phyloP scores from a whole-genome alignment of 2,113 vertebrate genomes.

The Amblyopsis rosae region DNA sequence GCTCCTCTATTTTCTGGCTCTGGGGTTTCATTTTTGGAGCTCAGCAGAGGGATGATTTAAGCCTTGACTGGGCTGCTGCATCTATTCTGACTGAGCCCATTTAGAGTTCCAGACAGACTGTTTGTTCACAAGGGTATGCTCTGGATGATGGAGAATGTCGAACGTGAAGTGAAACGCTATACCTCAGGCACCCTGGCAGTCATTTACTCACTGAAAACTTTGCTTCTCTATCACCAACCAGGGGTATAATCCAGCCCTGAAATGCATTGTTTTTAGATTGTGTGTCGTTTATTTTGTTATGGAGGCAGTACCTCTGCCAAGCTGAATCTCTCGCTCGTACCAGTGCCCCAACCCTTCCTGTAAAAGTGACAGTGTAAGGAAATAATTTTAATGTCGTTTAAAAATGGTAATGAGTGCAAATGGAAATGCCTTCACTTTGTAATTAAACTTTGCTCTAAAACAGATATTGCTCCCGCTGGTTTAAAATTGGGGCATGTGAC shows the following conservation, averaged over 20 bases:
- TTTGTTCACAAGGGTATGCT: slow-evolving; percentile 69
- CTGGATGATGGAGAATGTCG: slow-evolving; percentile 68
- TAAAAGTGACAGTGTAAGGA: slow-evolving; percentile 31
- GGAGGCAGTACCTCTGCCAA: background rate
- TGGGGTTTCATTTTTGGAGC: slow-evolving; percentile 70
- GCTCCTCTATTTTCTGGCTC: slow-evolving; percentile 73
- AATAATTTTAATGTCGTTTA: slow-evolving; percentile 61
- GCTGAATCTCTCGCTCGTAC: slow-evolving; percentile 16
- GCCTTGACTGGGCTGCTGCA: slow-evolving; percentile 70
- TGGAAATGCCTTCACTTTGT: slow-evolving; percentile 74
- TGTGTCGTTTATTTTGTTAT: slow-evolving; percentile 41
- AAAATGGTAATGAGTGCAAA: slow-evolving; percentile 73
- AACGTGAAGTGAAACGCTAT: slow-evolving; percentile 60
- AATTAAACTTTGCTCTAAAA: slow-evolving; percentile 82
- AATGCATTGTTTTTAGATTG: slow-evolving; percentile 44
- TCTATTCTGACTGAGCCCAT: slow-evolving; percentile 71
- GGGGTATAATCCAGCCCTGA: slow-evolving; percentile 32
- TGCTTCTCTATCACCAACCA: slow-evolving; percentile 55
- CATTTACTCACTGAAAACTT: slow-evolving; percentile 58
- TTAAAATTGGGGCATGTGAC: slow-evolving; percentile 80
- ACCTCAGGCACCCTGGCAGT: slow-evolving; percentile 45
- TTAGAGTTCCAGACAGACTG: slow-evolving; percentile 73
- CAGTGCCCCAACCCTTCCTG: slow-evolving; percentile 19
- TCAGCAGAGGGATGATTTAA: slow-evolving; percentile 75
- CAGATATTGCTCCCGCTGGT: slow-evolving; percentile 75